Conservation (phyloP, 2,113 vertebrate species). For the Sapayoa aenigma region DNA sequence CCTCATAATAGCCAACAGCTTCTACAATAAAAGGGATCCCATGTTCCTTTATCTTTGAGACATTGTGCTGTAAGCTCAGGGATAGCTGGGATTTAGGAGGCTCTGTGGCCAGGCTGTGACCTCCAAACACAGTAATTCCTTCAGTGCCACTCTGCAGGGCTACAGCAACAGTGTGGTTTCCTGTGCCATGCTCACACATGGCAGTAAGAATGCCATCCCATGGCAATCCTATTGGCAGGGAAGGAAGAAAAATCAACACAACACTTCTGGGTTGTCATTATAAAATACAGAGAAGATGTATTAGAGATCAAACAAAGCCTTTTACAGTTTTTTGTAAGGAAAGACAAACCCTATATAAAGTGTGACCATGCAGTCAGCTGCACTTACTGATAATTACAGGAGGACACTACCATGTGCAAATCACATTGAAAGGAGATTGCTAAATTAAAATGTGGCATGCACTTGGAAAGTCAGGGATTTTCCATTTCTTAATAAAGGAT, state of each 20-base stretch:
- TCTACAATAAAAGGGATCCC: constrained; percentile 69
- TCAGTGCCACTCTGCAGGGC: constrained; percentile 62
- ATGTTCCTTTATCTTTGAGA: constrained; percentile 51
- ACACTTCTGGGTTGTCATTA: background rate
- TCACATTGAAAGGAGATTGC: background rate
- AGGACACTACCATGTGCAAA: background rate
- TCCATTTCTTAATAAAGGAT: background rate
- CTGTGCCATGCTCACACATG: constrained; percentile 4
- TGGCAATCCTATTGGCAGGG: constrained; percentile 71
- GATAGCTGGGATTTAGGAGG: constrained; percentile 17
- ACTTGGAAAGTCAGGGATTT: background rate
- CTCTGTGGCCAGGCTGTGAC: background rate
- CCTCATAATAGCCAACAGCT: constrained; percentile 72
- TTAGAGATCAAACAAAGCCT: background rate
- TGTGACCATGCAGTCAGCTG: background rate
- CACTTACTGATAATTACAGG: background rate
- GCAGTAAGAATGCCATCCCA: constrained; percentile 46
- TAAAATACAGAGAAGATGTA: background rate
- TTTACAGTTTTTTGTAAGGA: background rate
- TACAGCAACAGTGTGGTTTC: constrained; percentile 33
- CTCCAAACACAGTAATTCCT: constrained; percentile 59
- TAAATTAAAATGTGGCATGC: background rate
- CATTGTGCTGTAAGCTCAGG: constrained; percentile 68
- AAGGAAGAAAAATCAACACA: background rate
- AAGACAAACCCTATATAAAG: background rate